Percentiles rank a stretch among this genome's conserved stretches.
These are phyloP conservation scores for Apeira syringaria DNA, from an alignment of 2,888 invertebrate species.

Conservation along the genomic window DNA sequence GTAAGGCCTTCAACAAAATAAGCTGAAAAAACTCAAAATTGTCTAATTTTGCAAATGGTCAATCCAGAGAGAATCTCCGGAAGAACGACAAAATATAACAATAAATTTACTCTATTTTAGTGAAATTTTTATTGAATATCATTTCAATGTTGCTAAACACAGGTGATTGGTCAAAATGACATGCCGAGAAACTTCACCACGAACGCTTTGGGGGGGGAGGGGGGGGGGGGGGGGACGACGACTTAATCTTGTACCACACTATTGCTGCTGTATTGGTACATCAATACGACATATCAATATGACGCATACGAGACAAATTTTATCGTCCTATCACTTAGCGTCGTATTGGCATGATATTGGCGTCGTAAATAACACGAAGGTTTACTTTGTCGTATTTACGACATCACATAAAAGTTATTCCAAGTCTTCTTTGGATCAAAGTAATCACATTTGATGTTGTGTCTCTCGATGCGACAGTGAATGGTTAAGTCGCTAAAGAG, in stretches of 20 bases:
- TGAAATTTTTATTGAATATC: no score
- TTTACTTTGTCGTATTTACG: constrained; percentile 76
- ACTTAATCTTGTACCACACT: constrained; percentile 11
- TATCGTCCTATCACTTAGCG: constrained; percentile 76
- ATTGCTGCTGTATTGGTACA: constrained; percentile 20
- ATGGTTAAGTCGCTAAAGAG: neutral
- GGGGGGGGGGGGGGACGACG: no score
- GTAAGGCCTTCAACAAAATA: no score
- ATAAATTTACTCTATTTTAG: no score
- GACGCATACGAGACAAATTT: constrained; percentile 41
- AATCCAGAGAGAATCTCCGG: no score
- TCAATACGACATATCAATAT: constrained; percentile 23
- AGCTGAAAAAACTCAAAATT: no score
- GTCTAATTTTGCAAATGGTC: no score
- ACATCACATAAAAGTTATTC: constrained; percentile 29
- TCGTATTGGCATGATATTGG: constrained; percentile 66
- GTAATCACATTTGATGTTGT: constrained; percentile 26
- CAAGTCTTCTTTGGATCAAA: constrained; percentile 20
- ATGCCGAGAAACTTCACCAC: no score
- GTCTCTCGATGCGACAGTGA: constrained; percentile 13
- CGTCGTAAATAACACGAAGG: constrained; percentile 68
- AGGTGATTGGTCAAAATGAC: no score
- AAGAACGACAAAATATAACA: no score
- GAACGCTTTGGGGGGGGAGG: no score
- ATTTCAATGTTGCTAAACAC: no score